A percentile compares a stretch with the other conserved stretches of the same genome.
phyloP scores from a whole-genome alignment of 2,797 vertebrate species.

The Sphaeramia orbicularis region DNA sequence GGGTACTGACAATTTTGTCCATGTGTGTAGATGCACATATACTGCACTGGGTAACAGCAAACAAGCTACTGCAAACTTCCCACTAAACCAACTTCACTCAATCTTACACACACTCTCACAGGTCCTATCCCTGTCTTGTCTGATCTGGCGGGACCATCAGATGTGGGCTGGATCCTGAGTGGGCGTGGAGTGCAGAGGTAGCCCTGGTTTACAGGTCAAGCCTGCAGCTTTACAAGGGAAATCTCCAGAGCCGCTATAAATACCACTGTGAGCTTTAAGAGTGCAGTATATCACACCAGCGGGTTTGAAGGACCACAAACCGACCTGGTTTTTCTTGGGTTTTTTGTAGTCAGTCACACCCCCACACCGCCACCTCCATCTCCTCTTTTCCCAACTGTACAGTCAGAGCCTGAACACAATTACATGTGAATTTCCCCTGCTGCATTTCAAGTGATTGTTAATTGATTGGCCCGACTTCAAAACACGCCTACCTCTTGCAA shows the following conservation, averaged over 20 bases:
- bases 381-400: slow-evolving; percentile 39
- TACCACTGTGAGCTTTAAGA: slow-evolving; percentile 83
- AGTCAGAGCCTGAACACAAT: slow-evolving; percentile 78
- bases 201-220: slow-evolving; percentile 88
- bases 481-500: slow-evolving; percentile 58
- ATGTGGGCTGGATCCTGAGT: slow-evolving; percentile 75
- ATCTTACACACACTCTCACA: slow-evolving; percentile 20
- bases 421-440: slow-evolving; percentile 76
- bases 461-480: slow-evolving; percentile 84
- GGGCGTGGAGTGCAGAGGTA: slow-evolving; percentile 76
- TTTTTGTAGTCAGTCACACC: slow-evolving; percentile 27
- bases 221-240: slow-evolving; percentile 90
- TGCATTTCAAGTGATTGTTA: slow-evolving; percentile 72
- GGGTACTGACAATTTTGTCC: too few species aligned
- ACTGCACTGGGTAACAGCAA: too few species aligned
- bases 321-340: slow-evolving; percentile 65
- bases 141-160: slow-evolving; percentile 81
- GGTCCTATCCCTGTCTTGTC: slow-evolving; percentile 27
- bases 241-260: slow-evolving; percentile 85
- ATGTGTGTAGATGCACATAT: too few species aligned
- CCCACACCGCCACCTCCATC: background rate
- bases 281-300: slow-evolving; percentile 82
- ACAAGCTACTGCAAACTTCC: too few species aligned
- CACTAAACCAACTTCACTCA: background rate
- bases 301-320: slow-evolving; percentile 74